Conservation (phyloP, 2,888 invertebrate species). For the Drosophila nigricruria region DNA sequence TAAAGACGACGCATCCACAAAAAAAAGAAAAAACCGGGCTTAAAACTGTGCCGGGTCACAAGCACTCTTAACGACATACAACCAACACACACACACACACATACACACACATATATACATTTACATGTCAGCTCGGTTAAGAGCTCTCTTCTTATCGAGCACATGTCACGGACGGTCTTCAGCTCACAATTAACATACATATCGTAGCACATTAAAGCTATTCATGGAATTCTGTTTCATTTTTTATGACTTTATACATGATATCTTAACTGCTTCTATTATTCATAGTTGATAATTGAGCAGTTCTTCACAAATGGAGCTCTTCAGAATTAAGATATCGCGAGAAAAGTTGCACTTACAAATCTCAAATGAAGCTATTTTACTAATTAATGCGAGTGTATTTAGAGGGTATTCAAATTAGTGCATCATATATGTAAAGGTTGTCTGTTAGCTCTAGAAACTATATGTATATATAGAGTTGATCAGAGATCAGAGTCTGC, state of each 20-base stretch:
- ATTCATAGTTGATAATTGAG: conserved; percentile 9
- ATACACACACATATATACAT: conserved; percentile 2
- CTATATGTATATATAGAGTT: not conserved
- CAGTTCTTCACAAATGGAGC: not conserved
- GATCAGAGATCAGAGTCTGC: not conserved
- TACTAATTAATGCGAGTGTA: not conserved
- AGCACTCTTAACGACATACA: conserved; percentile 24
- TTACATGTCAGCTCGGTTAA: not conserved
- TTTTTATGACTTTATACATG: conserved; percentile 10
- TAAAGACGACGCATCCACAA: conserved; percentile 15
- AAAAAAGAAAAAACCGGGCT: conserved; percentile 42
- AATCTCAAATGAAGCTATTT: not conserved
- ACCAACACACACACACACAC: not conserved
- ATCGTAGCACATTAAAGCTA: conserved; percentile 14
- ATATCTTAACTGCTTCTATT: conserved; percentile 8
- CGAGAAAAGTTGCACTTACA: not conserved
- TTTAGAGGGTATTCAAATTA: not conserved
- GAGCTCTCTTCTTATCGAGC: conserved; percentile 33
- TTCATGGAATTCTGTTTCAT: conserved; percentile 1
- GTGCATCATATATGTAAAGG: not conserved
- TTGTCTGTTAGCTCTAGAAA: no score
- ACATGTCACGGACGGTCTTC: conserved; percentile 27
- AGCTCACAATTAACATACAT: conserved; percentile 46
- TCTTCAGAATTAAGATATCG: not conserved
- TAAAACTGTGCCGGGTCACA: conserved; percentile 59